Conservation (phyloP, 2,888 invertebrate genomes). For the Lithophane ornitopus region DNA sequence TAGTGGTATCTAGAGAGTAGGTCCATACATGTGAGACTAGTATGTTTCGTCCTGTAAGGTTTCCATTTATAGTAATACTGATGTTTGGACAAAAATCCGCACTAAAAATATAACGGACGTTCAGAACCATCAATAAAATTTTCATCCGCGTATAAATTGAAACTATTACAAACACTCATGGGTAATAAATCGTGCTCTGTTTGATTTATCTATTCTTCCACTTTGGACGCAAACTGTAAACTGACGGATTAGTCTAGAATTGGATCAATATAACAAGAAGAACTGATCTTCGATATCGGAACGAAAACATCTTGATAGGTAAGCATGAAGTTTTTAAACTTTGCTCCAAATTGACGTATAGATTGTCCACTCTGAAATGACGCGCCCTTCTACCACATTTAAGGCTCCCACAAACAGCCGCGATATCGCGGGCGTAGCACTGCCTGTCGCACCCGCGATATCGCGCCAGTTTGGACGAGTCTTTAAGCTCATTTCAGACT, state of each 20-base stretch:
- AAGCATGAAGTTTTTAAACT: constrained; percentile 46
- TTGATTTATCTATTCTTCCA: constrained; percentile 53
- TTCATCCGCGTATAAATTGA: constrained; percentile 33
- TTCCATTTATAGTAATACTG: not conserved
- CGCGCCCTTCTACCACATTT: no score
- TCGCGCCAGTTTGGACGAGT: no score
- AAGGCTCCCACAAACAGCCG: no score
- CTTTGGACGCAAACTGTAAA: constrained; percentile 13
- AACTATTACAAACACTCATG: constrained; percentile 50
- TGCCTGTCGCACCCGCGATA: no score
- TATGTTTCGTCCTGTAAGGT: not conserved
- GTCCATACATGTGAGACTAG: not conserved
- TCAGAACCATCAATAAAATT: constrained; percentile 44
- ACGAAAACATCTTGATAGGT: constrained; percentile 34
- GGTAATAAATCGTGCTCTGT: constrained; percentile 47
- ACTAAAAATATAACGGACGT: constrained; percentile 20
- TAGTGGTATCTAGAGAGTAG: not conserved
- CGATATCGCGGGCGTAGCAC: no score
- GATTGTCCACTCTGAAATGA: no score
- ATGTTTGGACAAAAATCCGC: constrained; percentile 26
- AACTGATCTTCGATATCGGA: constrained; percentile 10
- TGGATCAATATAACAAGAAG: constrained; percentile 17
- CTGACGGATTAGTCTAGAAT: constrained; percentile 40
- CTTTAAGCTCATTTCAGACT: no score
- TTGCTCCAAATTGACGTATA: constrained; percentile 11